Evolutionary conservation across 1,140 invertebrate species (phyloP).

Genomic region (Cardiocondyla obscurior): DNA sequence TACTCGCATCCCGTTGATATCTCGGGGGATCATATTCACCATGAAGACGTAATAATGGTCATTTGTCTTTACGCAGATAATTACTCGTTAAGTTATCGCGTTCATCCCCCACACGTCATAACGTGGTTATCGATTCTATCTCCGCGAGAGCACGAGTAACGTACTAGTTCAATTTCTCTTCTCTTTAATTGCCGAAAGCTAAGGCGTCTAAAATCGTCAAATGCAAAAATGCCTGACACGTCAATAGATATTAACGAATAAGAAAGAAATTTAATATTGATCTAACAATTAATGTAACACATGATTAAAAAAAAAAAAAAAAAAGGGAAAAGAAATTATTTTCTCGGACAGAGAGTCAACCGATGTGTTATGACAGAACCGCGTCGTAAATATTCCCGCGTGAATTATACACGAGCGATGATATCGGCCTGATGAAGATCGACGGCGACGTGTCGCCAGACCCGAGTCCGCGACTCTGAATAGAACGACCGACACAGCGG

Average conservation of each 20-base stretch:
- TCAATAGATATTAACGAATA: too few relatives aligned
- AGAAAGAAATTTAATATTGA: too few relatives aligned
- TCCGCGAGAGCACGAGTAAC: not conserved
- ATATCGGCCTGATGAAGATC: constrained; percentile 12
- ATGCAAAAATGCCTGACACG: too few relatives aligned
- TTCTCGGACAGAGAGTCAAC: not conserved
- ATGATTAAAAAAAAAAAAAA: constrained; percentile 8
- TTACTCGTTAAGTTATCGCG: constrained; percentile 44
- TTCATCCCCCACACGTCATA: not conserved
- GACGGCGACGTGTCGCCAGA: constrained; percentile 1
- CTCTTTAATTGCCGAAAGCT: constrained; percentile 11
- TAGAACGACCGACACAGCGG: constrained; percentile 28
- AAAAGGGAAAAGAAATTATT: not conserved
- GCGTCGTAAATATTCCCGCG: not conserved
- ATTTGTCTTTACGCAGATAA: constrained; percentile 34
- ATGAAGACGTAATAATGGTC: constrained; percentile 47
- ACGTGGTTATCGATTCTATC: not conserved
- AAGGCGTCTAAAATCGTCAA: not conserved
- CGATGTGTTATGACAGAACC: not conserved
- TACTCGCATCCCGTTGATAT: constrained; percentile 39
- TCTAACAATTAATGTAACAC: constrained; percentile 9
- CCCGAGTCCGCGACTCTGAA: constrained; percentile 1
- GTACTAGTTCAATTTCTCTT: not conserved
- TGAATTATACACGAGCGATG: not conserved
- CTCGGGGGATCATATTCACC: constrained; percentile 35